Conservation (phyloP, 2,113 vertebrate genomes). For the Pedetes capensis region DNA sequence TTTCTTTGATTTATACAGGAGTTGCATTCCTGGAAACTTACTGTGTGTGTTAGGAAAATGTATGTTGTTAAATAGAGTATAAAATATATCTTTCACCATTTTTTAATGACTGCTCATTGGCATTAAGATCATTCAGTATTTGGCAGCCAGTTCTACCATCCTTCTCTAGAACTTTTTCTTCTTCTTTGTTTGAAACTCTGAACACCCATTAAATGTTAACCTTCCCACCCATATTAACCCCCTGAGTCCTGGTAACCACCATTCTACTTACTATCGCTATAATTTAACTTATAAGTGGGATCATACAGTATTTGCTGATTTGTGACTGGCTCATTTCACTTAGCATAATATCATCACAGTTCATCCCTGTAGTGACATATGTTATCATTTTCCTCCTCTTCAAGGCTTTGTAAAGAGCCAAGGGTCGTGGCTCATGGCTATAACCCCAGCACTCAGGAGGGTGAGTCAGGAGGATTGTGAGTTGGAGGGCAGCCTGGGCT, state of each 20-base stretch:
- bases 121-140: neutral
- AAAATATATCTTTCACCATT: neutral
- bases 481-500: too few species aligned
- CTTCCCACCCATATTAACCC: accelerated
- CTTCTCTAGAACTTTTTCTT: neutral
- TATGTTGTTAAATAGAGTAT: neutral
- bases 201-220: neutral
- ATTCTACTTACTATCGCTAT: neutral
- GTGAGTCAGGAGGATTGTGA: too few species aligned
- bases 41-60: neutral
- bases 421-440: too few species aligned
- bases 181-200: neutral
- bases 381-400: neutral
- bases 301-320: neutral
- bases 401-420: too few species aligned
- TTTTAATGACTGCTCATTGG: neutral
- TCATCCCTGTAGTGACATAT: neutral
- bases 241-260: neutral
- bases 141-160: neutral
- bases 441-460: too few species aligned
- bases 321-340: neutral
- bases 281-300: neutral
- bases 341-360: accelerated
- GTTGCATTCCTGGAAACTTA: neutral
- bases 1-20: neutral